A percentile compares a stretch with the other conserved stretches of the same genome.
phyloP scores from a whole-genome alignment of 1,140 invertebrate species.

The Saxidomus purpurata region DNA sequence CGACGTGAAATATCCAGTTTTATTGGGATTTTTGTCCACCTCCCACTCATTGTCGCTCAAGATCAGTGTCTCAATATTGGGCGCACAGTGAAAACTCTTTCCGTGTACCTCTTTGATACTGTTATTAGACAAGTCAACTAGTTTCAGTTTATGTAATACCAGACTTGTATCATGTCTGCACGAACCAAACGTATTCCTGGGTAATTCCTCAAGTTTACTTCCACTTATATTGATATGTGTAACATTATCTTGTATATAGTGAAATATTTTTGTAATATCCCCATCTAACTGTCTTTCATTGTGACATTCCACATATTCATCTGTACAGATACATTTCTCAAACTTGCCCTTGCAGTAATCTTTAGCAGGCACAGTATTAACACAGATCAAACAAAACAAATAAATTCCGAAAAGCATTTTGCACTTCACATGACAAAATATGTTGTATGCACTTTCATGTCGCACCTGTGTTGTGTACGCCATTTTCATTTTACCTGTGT shows the following conservation, averaged over 20 bases:
- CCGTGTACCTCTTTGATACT: constrained; percentile 63
- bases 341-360: constrained; percentile 32
- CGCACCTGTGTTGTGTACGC: constrained; percentile 12
- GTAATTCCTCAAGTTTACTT: constrained; percentile 47
- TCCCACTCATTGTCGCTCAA: constrained; percentile 68
- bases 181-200: constrained; percentile 44
- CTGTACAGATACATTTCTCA: constrained; percentile 51
- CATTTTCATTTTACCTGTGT: constrained; percentile 35
- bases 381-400: not conserved
- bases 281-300: constrained; percentile 13
- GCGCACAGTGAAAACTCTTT: constrained; percentile 64
- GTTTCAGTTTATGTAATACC: constrained; percentile 6
- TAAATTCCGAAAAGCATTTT: not conserved
- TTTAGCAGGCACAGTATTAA: not conserved
- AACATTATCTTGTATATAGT: constrained; percentile 42
- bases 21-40: not conserved
- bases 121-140: constrained; percentile 69
- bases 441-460: constrained; percentile 1
- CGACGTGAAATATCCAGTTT: constrained; percentile 56
- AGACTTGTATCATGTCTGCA: constrained; percentile 29
- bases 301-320: constrained; percentile 41
- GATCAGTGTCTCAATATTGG: constrained; percentile 49
- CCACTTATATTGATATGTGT: constrained; percentile 45
- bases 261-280: constrained; percentile 41
- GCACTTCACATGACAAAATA: not conserved